Percentiles rank a stretch among this genome's conserved stretches.
These are phyloP conservation scores for Thera obeliscata DNA, from an alignment of 2,888 invertebrate species.

Conservation along the genomic window DNA sequence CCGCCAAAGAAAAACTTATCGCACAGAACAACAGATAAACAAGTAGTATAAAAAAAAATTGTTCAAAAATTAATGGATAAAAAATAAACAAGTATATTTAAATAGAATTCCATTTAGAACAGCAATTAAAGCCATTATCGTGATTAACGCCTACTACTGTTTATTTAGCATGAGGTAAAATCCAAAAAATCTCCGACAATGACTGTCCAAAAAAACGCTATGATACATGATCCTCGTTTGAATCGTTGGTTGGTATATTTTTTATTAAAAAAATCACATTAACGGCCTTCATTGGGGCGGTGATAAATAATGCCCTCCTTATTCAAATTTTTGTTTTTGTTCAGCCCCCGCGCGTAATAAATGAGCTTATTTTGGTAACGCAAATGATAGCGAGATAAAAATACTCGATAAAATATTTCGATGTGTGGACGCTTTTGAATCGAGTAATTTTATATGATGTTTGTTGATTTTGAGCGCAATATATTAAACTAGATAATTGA, in stretches of 20 bases:
- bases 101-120: constrained; percentile 32
- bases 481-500: too few species aligned
- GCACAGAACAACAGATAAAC: neutral
- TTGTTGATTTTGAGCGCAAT: too few species aligned
- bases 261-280: constrained; percentile 83
- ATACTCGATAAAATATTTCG: constrained; percentile 68
- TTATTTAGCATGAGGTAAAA: constrained; percentile 53
- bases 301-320: constrained; percentile 84
- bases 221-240: constrained; percentile 84
- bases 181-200: constrained; percentile 74
- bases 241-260: constrained; percentile 71
- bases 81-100: constrained; percentile 40
- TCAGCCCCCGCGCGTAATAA: constrained; percentile 80
- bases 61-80: neutral
- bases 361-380: constrained; percentile 83
- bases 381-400: constrained; percentile 80
- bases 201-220: constrained; percentile 82
- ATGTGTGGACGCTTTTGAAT: constrained; percentile 44
- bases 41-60: neutral
- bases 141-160: constrained; percentile 68
- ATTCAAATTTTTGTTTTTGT: constrained; percentile 85
- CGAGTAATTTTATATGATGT: neutral
- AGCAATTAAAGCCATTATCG: constrained; percentile 64
- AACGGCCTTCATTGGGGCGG: constrained; percentile 84
- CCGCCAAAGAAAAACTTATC: neutral